phyloP scores from a whole-genome alignment of 2,113 vertebrate genomes.

The Heterocephalus glaber region DNA sequence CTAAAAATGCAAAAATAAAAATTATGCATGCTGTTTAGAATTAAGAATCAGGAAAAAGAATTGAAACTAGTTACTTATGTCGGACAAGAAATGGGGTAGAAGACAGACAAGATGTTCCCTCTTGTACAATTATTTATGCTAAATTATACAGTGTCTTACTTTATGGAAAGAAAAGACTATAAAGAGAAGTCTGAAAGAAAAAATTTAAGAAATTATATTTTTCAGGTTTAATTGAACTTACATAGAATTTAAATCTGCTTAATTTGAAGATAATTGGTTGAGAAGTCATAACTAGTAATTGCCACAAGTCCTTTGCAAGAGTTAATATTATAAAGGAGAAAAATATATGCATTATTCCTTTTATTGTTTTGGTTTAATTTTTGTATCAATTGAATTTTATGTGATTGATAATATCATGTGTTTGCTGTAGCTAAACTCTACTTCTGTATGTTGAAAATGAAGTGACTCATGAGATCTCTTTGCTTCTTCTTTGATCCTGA shows the following conservation, averaged over 20 bases:
- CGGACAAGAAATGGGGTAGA: not conserved
- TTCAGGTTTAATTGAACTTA: constrained; percentile 49
- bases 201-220: not conserved
- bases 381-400: not conserved
- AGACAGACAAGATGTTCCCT: not conserved
- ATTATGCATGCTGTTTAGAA: not conserved
- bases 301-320: not conserved
- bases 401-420: not conserved
- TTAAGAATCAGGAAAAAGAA: constrained; percentile 10
- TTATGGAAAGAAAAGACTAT: not conserved
- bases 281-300: not conserved
- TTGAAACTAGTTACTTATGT: not conserved
- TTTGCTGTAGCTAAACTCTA: not conserved
- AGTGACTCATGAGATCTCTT: not conserved
- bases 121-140: not conserved
- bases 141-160: not conserved
- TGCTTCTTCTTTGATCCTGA: not conserved
- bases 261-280: constrained; percentile 5
- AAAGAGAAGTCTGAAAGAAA: constrained; percentile 9
- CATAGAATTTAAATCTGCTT: not conserved
- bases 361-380: not conserved
- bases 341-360: not conserved
- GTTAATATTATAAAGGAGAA: not conserved
- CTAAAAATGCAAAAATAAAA: not conserved
- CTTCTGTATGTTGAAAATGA: not conserved